These are phyloP conservation scores for Nemotelus nigrinus DNA, from an alignment of 2,888 invertebrate genomes.

Conservation along the genomic window DNA sequence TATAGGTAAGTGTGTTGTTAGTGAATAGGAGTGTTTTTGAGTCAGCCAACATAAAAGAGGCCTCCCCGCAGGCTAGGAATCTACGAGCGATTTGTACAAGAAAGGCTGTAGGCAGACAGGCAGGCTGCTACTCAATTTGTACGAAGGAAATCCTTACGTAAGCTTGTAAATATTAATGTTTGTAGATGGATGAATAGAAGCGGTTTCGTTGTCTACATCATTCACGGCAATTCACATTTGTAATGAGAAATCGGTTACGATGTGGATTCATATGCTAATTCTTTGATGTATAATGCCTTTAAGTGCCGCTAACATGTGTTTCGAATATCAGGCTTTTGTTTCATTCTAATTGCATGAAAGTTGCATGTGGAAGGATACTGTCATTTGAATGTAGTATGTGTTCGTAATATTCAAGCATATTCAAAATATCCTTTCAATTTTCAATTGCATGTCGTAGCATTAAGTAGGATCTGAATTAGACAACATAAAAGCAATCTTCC, in stretches of 20 bases:
- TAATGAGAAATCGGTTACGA: conserved; percentile 9
- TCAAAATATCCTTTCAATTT: no score
- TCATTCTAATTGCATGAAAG: background rate
- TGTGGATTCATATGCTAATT: conserved; percentile 40
- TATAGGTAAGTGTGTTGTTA: no score
- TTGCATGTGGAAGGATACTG: background rate
- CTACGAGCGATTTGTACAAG: background rate
- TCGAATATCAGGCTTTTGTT: background rate
- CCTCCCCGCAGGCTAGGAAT: no score
- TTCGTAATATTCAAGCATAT: no score
- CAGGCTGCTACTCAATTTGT: background rate
- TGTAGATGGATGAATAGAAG: conserved; percentile 12
- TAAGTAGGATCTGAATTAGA: no score
- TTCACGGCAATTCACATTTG: conserved; percentile 7
- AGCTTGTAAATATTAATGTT: conserved; percentile 42
- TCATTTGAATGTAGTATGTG: background rate
- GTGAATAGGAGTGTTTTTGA: no score
- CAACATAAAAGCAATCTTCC: no score
- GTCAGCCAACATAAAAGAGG: no score
- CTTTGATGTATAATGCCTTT: conserved; percentile 3
- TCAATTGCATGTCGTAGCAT: no score
- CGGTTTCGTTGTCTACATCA: conserved; percentile 3
- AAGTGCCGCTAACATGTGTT: background rate
- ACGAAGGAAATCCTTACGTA: conserved; percentile 41
- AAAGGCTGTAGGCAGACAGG: background rate